Conservation (phyloP, 2,797 vertebrate species). For the Muscicapa comitata region DNA sequence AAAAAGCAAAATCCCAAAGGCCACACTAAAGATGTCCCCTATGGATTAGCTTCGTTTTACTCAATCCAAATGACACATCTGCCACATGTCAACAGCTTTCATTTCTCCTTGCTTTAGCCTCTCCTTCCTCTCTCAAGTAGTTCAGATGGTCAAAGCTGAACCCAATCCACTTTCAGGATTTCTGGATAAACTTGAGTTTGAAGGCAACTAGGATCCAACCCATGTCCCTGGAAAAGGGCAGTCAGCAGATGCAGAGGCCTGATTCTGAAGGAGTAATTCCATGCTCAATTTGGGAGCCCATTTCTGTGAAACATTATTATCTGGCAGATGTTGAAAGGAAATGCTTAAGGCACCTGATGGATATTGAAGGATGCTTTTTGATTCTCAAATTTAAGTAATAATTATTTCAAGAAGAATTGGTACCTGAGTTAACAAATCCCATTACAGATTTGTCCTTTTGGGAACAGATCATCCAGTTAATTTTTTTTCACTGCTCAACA, state of each 20-base stretch:
- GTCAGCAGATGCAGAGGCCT: background rate
- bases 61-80: constrained; percentile 26
- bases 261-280: background rate
- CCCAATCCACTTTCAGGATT: background rate
- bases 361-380: background rate
- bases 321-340: background rate
- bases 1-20: constrained; percentile 2
- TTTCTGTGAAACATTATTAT: background rate
- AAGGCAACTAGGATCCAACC: background rate
- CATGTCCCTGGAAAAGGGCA: background rate
- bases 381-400: background rate
- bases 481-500: background rate
- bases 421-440: background rate
- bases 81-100: background rate
- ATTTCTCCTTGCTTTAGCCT: background rate
- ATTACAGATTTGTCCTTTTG: background rate
- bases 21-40: background rate
- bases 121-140: background rate
- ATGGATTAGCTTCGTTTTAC: background rate
- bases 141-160: background rate
- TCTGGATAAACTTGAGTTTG: background rate
- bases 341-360: background rate
- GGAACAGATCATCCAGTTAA: background rate
- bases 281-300: background rate
- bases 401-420: background rate